Conservation (phyloP, 1,140 invertebrate species). For the Thaumetopoea pityocampa region DNA sequence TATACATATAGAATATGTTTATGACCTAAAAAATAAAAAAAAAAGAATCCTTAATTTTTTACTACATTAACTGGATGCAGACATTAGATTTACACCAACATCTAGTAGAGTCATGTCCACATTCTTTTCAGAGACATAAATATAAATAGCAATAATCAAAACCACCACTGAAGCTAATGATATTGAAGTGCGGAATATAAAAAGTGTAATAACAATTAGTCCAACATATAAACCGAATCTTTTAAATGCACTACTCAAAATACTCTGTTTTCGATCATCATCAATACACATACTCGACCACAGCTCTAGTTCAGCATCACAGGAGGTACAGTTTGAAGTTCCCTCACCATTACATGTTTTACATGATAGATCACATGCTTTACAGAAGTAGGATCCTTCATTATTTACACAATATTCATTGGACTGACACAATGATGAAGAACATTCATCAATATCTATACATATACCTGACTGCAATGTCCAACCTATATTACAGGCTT, state of each 20-base stretch:
- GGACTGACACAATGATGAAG: slow-evolving; percentile 79
- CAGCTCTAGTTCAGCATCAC: slow-evolving; percentile 31
- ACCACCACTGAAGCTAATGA: slow-evolving; percentile 34
- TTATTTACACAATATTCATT: slow-evolving; percentile 95
- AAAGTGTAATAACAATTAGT: slow-evolving; percentile 34
- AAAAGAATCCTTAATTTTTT: no score
- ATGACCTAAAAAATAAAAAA: no score
- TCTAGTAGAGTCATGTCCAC: slow-evolving; percentile 29
- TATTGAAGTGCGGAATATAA: slow-evolving; percentile 40
- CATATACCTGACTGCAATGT: slow-evolving; percentile 85
- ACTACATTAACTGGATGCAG: slow-evolving; percentile 5
- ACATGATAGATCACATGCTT: slow-evolving; percentile 88
- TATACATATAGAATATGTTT: no score
- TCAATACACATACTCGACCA: slow-evolving; percentile 49
- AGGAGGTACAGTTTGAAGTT: slow-evolving; percentile 70
- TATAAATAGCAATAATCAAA: slow-evolving; percentile 33
- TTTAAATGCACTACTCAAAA: slow-evolving; percentile 26
- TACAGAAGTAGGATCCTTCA: slow-evolving; percentile 92
- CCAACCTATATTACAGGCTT: slow-evolving; percentile 91
- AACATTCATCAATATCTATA: slow-evolving; percentile 94
- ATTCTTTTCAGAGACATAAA: slow-evolving; percentile 44
- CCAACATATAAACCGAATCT: slow-evolving; percentile 38
- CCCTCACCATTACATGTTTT: slow-evolving; percentile 90
- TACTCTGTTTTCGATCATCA: slow-evolving; percentile 31
- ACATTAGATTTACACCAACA: slow-evolving; percentile 5